Percentiles rank a stretch among this genome's conserved stretches.
Evolutionary conservation across 2,888 invertebrate genomes (phyloP).

Genomic region (Busseola fusca): DNA sequence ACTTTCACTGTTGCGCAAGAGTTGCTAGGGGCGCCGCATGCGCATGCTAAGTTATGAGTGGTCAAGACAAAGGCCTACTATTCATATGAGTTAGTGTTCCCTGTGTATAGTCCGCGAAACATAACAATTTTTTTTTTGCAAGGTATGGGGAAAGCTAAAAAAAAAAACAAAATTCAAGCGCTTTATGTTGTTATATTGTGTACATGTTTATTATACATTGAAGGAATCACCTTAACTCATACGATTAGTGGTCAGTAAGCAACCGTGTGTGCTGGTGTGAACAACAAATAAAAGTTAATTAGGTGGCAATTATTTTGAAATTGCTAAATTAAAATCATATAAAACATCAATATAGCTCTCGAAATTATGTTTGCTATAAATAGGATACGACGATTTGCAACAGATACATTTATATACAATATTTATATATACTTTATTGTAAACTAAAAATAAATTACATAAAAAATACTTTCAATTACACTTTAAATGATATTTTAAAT

Average conservation of each 20-base stretch:
- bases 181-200: not conserved
- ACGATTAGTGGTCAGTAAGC: not conserved
- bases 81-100: conserved; percentile 21
- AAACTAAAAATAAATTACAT: too few relatives aligned
- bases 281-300: not conserved
- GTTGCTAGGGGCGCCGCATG: conserved; percentile 50
- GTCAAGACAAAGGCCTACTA: conserved; percentile 36
- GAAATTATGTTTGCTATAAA: too few relatives aligned
- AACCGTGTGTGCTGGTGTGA: not conserved
- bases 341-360: too few relatives aligned
- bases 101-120: too few relatives aligned
- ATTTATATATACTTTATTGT: too few relatives aligned
- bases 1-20: conserved; percentile 79
- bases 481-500: not conserved
- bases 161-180: too few relatives aligned
- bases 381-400: not conserved
- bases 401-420: too few relatives aligned
- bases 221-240: not conserved
- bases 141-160: too few relatives aligned
- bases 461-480: too few relatives aligned
- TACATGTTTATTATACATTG: not conserved
- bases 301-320: not conserved
- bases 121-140: too few relatives aligned
- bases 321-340: too few relatives aligned
- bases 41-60: conserved; percentile 29